Conservation (phyloP, 2,797 vertebrate species). For the Centroberyx gerrardi region DNA sequence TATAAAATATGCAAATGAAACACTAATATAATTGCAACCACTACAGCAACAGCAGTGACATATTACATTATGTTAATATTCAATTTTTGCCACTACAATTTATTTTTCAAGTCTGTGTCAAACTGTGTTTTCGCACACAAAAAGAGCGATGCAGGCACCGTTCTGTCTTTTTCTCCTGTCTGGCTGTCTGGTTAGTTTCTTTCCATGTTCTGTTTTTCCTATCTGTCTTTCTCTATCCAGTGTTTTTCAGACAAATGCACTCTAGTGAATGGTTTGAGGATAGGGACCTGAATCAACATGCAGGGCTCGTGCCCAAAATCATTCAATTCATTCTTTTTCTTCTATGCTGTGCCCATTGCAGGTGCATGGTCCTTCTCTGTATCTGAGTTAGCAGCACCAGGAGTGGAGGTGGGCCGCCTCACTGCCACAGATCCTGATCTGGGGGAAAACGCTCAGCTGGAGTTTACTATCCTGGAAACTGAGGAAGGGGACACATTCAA, state of each 20-base stretch:
- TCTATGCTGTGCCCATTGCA: constrained; percentile 56
- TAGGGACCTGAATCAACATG: constrained; percentile 29
- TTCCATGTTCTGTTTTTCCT: background rate
- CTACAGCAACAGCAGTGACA: background rate
- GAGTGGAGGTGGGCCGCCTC: constrained; percentile 91
- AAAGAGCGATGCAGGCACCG: background rate
- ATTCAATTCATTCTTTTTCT: constrained; percentile 21
- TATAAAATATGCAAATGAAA: too few relatives aligned
- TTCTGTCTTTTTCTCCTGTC: background rate
- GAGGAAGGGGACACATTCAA: constrained; percentile 89
- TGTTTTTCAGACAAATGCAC: background rate
- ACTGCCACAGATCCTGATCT: constrained; percentile 90
- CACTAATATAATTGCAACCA: too few relatives aligned
- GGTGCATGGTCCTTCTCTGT: constrained; percentile 93
- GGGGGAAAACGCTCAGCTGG: constrained; percentile 90
- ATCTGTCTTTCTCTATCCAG: background rate
- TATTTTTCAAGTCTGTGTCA: too few relatives aligned
- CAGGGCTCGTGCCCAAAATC: constrained; percentile 2
- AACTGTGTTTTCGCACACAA: constrained; percentile 11
- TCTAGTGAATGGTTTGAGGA: background rate
- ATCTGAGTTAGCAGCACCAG: constrained; percentile 89
- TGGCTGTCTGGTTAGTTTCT: too few relatives aligned
- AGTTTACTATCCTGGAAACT: constrained; percentile 88
- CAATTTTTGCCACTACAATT: too few relatives aligned
- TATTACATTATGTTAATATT: background rate